Conservation (phyloP, 2,797 vertebrate species). For the Notoglanidium macrostoma region DNA sequence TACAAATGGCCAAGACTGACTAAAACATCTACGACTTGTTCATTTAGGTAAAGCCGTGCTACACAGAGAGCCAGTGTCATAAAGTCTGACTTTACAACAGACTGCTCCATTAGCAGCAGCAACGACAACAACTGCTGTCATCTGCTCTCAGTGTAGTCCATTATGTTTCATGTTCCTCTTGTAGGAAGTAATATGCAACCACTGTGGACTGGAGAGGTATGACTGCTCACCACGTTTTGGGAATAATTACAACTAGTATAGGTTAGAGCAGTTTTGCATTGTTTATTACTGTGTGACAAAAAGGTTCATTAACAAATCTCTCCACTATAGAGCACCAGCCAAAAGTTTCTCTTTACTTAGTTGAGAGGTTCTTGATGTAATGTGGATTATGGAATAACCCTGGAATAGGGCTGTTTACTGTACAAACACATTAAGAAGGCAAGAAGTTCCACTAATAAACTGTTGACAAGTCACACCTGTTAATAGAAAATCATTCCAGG, state of each 20-base stretch:
- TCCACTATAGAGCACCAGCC: no score
- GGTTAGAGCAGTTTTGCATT: background rate
- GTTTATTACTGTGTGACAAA: background rate
- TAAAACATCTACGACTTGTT: conserved; percentile 35
- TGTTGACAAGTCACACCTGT: no score
- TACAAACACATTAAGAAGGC: no score
- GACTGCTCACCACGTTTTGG: background rate
- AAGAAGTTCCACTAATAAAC: no score
- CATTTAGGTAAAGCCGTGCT: conserved; percentile 34
- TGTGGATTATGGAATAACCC: no score
- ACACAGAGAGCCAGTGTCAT: background rate
- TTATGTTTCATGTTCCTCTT: conserved; percentile 23
- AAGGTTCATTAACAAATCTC: background rate
- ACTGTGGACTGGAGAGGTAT: background rate
- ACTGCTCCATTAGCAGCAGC: conserved; percentile 25
- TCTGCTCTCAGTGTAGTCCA: conserved; percentile 20
- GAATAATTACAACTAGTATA: background rate
- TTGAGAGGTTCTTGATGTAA: no score
- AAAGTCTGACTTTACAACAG: conserved; percentile 27
- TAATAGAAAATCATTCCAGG: no score
- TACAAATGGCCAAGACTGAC: conserved; percentile 38
- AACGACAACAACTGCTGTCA: conserved; percentile 32
- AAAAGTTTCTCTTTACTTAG: no score
- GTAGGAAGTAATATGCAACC: conserved; percentile 29
- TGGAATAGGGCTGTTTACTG: no score